A percentile compares a stretch with the other conserved stretches of the same genome.
phyloP scores from a whole-genome alignment of 2,888 invertebrate species.

The Acleris literana region DNA sequence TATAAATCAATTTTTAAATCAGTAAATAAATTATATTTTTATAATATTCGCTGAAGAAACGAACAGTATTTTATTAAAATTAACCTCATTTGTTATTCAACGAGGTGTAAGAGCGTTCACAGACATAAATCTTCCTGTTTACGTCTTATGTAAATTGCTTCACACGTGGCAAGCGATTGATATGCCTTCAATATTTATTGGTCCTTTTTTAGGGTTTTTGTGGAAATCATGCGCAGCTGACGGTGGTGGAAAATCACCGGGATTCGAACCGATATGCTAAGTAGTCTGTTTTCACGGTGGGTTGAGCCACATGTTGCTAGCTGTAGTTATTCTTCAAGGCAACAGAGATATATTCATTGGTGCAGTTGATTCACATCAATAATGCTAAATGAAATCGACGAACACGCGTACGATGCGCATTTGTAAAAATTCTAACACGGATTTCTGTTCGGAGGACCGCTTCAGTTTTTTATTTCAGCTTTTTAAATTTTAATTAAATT shows the following conservation, averaged over 20 bases:
- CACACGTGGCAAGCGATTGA: slow-evolving; percentile 26
- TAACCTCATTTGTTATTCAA: slow-evolving; percentile 20
- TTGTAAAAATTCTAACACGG: no score
- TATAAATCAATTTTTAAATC: no score
- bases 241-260: slow-evolving; percentile 13
- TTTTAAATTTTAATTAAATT: no score
- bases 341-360: no score
- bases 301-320: no score
- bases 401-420: no score
- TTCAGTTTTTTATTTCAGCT: no score
- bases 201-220: background rate
- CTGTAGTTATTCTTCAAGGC: no score
- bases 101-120: slow-evolving; percentile 10
- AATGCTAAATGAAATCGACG: no score
- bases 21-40: no score
- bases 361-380: no score
- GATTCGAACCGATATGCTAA: slow-evolving; percentile 1
- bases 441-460: no score
- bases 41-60: background rate
- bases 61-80: slow-evolving; percentile 7
- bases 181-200: slow-evolving; percentile 20
- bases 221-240: background rate
- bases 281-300: background rate
- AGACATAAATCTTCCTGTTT: slow-evolving; percentile 25
- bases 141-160: slow-evolving; percentile 25